A percentile compares a stretch with the other conserved stretches of the same genome.
Conservation (phyloP, 2,113 vertebrate genomes). For the Aphyosemion australe region DNA sequence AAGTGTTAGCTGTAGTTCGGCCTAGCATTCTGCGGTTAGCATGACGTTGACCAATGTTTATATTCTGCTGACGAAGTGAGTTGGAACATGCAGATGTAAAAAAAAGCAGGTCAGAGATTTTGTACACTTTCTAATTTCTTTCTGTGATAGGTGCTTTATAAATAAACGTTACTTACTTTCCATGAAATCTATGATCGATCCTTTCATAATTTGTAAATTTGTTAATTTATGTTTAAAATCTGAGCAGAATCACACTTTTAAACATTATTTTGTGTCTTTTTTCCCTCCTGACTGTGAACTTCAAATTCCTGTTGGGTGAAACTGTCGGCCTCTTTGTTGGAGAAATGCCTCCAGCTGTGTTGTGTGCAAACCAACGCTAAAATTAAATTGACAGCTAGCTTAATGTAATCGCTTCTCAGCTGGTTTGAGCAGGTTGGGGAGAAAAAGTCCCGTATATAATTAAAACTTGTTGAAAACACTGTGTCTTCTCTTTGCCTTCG, state of each 20-base stretch:
- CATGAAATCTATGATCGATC: no score
- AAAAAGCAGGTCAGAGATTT: no score
- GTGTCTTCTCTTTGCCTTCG: neutral
- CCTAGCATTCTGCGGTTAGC: no score
- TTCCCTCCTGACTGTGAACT: neutral
- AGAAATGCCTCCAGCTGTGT: slow-evolving; percentile 22
- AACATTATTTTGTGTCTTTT: slow-evolving; percentile 1
- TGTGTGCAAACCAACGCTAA: neutral
- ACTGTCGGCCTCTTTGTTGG: slow-evolving; percentile 1
- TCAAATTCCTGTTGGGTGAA: slow-evolving; percentile 21
- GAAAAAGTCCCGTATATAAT: neutral
- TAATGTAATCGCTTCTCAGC: slow-evolving; percentile 25
- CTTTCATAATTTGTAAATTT: neutral
- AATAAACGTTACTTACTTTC: no score
- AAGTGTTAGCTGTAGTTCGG: no score
- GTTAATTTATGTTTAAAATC: neutral
- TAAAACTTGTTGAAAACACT: neutral
- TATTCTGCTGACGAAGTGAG: no score
- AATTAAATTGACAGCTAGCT: slow-evolving; percentile 19
- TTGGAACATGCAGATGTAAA: no score
- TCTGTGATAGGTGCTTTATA: no score
- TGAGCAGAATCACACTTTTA: neutral
- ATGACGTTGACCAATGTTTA: no score
- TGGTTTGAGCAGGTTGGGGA: slow-evolving; percentile 56
- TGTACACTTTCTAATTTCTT: no score